These are phyloP conservation scores for Popillia japonica DNA, from an alignment of 1,140 invertebrate species.

Conservation along the genomic window DNA sequence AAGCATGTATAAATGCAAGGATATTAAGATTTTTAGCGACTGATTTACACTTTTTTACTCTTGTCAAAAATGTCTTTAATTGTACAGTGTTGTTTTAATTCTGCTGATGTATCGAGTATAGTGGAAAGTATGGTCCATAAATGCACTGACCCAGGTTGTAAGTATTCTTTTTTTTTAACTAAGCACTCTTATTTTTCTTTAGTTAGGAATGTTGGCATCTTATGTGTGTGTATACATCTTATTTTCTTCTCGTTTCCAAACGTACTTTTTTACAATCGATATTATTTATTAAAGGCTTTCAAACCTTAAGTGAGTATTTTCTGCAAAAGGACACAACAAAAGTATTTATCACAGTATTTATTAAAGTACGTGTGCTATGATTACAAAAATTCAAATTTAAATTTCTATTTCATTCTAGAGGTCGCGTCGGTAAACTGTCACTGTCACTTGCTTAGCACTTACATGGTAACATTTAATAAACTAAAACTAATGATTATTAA, in stretches of 20 bases:
- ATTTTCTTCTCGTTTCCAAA: neutral
- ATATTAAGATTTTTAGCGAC: neutral
- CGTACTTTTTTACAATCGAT: neutral
- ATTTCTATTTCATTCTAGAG: constrained; percentile 9
- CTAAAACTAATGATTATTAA: neutral
- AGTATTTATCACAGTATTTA: no score
- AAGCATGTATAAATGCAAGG: neutral
- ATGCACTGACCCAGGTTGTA: constrained; percentile 82
- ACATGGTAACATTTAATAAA: neutral
- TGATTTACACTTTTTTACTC: neutral
- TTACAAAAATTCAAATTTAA: constrained; percentile 25
- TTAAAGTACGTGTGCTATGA: no score
- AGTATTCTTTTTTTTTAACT: constrained; percentile 61
- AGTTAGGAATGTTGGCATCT: constrained; percentile 27
- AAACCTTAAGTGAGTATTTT: no score
- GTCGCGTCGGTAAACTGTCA: neutral
- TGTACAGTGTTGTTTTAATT: constrained; percentile 80
- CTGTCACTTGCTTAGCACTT: neutral
- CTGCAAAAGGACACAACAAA: no score
- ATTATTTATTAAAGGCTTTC: no score
- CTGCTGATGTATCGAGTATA: constrained; percentile 73
- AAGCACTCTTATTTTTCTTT: neutral
- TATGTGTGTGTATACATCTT: no score
- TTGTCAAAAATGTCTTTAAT: constrained; percentile 68
- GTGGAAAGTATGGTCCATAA: constrained; percentile 77